Base-by-base conservation (phyloP, 2,113 vertebrate species). In the Cyprinus carpio region DNA sequence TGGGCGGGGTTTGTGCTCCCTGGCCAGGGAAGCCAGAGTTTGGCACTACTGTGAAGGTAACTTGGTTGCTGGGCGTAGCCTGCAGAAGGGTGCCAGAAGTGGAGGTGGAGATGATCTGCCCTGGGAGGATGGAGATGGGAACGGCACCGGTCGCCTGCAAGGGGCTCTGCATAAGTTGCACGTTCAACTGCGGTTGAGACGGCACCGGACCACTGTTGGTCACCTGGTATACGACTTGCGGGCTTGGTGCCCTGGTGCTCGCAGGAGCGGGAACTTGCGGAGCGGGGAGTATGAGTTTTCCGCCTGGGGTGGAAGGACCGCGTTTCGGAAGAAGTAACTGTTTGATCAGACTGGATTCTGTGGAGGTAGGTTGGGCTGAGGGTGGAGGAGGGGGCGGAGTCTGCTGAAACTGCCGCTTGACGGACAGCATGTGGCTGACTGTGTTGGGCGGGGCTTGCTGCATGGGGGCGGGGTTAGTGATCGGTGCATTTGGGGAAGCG, bases 1-100 rank as follows among this genome's bases (percentile, higher is more conserved):
- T 93, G 89, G 95, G 91, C 83, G 96, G 94, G 2, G 96, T 91
- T 89, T 95, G 92, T 11, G 93, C 95, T 88, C 96, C 96, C 94
- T 97, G 97, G 95, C 96, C 89, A 90, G 96, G 94, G 93, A 99
- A 99, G 93, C 96, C 97, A 20, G 97, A 96, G 96, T 96, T 98
- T 95, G 98, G 98, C 95, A 99, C 98, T 95, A 99, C 97, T 92
- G 98, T 98, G 93, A 99, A 99, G 2, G 98, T 99, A 91, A 99
- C 96, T 92, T 98, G 98, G 93, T 97, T 98, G 89, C 96, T 95
- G 87, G 97, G 92, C 71, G 96, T 95, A 88, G 96, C 96, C 94
- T 99, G 98, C 89, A 99, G 96, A 92, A 99, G 96, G 86, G 98
- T 94, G 89, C 97, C 95, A 84, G 97, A 92, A 90, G 94, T 97